A percentile compares a stretch with the other conserved stretches of the same genome.
phyloP scores from a whole-genome alignment of 2,888 invertebrate genomes.

The Platynereis dumerilii region DNA sequence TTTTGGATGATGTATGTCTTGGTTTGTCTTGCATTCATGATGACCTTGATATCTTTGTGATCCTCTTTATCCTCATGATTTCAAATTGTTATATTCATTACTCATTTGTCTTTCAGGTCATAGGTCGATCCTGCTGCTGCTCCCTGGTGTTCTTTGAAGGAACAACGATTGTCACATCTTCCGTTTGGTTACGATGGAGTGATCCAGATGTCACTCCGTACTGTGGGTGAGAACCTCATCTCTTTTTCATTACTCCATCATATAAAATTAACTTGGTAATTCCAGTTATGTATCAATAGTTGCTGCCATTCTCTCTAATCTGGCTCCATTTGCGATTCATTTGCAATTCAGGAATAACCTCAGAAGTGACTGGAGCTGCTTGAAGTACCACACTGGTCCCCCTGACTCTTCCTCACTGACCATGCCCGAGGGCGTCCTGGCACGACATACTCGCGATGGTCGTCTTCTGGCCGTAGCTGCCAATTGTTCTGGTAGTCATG shows the following conservation, averaged over 20 bases:
- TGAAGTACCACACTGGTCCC: constrained; percentile 18
- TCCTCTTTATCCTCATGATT: too few relatives aligned
- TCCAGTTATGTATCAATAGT: too few relatives aligned
- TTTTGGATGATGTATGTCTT: constrained; percentile 37
- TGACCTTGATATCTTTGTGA: too few relatives aligned
- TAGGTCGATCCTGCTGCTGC: constrained; percentile 50
- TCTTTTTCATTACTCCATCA: not conserved
- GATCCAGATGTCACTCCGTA: constrained; percentile 29
- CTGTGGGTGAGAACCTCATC: not conserved
- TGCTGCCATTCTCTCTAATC: too few relatives aligned
- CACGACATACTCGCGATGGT: constrained; percentile 50
- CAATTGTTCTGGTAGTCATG: constrained; percentile 51
- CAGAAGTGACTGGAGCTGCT: constrained; percentile 32
- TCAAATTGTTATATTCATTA: too few relatives aligned
- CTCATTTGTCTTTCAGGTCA: constrained; percentile 42
- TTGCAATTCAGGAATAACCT: constrained; percentile 11
- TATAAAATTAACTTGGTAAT: too few relatives aligned
- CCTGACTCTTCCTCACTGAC: constrained; percentile 45
- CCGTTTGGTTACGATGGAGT: constrained; percentile 48
- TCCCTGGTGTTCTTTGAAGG: constrained; percentile 47
- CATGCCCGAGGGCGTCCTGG: constrained; percentile 46
- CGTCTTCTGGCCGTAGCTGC: constrained; percentile 57
- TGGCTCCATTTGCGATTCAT: not conserved
- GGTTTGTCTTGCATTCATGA: not conserved
- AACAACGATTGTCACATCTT: constrained; percentile 44